A percentile compares a stretch with the other conserved stretches of the same genome.
Conservation (phyloP, 2,797 vertebrate species). For the Mionectes olivaceus region DNA sequence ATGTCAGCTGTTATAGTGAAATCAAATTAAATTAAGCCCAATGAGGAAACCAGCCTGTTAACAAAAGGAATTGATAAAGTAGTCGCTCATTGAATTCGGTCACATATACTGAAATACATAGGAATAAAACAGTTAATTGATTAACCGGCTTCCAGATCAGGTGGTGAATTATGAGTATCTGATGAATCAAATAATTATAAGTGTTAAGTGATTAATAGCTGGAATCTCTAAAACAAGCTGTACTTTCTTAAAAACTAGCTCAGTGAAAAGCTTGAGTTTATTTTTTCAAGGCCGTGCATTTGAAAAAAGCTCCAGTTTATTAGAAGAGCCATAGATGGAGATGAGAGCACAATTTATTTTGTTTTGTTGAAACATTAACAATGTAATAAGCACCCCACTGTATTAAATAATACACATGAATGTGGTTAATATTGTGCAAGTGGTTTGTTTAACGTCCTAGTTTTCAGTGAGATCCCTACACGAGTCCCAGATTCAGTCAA, state of each 20-base stretch:
- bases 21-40: conserved; percentile 8
- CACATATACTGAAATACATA: not conserved
- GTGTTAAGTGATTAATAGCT: conserved; percentile 25
- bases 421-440: not conserved
- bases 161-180: conserved; percentile 11
- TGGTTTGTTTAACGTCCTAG: not conserved
- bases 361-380: not conserved
- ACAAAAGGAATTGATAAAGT: not conserved
- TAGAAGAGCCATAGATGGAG: not conserved
- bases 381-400: not conserved
- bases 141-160: conserved; percentile 14
- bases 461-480: not conserved
- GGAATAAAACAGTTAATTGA: conserved; percentile 25
- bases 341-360: conserved; percentile 3
- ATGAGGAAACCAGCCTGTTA: not conserved
- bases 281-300: not conserved
- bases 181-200: conserved; percentile 3
- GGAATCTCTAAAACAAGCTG: not conserved
- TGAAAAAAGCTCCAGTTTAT: not conserved
- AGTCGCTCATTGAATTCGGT: not conserved
- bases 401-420: not conserved
- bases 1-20: not conserved
- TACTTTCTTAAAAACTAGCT: not conserved
- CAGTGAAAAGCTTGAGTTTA: not conserved
- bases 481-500: not conserved